Conservation (phyloP, 2,888 invertebrate genomes). For the Sinelater perroti region DNA sequence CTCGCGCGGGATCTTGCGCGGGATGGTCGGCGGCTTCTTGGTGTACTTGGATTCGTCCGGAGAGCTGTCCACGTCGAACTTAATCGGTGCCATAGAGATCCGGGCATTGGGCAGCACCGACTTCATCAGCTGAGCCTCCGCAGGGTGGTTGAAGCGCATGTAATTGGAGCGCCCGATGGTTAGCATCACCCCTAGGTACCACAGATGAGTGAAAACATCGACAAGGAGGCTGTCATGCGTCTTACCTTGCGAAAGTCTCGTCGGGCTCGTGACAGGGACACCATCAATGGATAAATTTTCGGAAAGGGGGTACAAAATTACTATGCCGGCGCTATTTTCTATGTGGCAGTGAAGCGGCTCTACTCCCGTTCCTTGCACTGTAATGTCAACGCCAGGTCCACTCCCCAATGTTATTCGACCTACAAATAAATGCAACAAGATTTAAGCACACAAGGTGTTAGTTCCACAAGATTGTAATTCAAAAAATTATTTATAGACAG, state of each 20-base stretch:
- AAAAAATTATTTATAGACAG: too few species aligned
- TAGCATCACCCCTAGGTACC: slow-evolving; percentile 81
- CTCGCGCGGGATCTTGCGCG: slow-evolving; percentile 64
- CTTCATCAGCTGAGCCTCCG: slow-evolving; percentile 87
- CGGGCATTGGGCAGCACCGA: slow-evolving; percentile 80
- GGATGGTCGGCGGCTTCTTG: slow-evolving; percentile 73
- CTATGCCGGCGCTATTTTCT: slow-evolving; percentile 84
- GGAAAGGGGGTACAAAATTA: slow-evolving; percentile 79
- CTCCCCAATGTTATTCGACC: slow-evolving; percentile 85
- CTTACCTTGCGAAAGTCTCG: slow-evolving; percentile 83
- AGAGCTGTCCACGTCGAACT: slow-evolving; percentile 65
- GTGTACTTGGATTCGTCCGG: slow-evolving; percentile 57
- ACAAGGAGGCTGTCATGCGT: not conserved
- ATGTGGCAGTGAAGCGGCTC: slow-evolving; percentile 87
- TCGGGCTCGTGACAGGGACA: slow-evolving; percentile 73
- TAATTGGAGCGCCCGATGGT: slow-evolving; percentile 91
- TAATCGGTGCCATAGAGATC: slow-evolving; percentile 82
- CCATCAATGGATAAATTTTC: slow-evolving; percentile 74
- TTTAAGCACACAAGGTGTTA: too few species aligned
- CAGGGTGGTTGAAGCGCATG: slow-evolving; percentile 92
- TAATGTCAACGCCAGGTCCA: slow-evolving; percentile 81
- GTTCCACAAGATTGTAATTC: too few species aligned
- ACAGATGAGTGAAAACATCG: too few species aligned
- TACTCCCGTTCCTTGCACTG: slow-evolving; percentile 86
- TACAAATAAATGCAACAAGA: too few species aligned